Evolutionary conservation across 2,113 vertebrate genomes (phyloP).

Genomic region (Pygoscelis adeliae): DNA sequence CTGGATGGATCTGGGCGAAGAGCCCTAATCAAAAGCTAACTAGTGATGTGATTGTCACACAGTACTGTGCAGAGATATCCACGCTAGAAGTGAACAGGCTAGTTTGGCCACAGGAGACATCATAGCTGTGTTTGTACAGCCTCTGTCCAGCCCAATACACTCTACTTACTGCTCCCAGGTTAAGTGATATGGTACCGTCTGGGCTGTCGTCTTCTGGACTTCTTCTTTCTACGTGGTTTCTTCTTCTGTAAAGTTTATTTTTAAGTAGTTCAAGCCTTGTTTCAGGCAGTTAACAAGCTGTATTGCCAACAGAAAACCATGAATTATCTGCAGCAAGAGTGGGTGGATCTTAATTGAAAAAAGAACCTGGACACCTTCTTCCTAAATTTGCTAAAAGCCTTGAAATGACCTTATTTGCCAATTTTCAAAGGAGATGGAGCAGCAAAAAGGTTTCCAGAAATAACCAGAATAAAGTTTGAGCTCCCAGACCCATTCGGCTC

Average conservation of each 20-base stretch:
- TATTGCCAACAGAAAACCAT: neutral
- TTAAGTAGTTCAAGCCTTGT: neutral
- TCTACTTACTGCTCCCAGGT: neutral
- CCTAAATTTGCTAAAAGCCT: neutral
- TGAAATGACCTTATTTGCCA: neutral
- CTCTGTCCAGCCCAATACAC: neutral
- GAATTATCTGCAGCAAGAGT: neutral
- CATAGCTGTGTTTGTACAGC: neutral
- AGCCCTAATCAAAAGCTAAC: neutral
- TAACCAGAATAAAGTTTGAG: neutral
- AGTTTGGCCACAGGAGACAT: neutral
- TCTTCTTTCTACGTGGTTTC: neutral
- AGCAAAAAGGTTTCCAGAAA: neutral
- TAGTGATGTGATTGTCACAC: neutral
- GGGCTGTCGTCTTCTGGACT: neutral
- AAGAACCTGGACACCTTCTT: neutral
- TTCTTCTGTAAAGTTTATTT: neutral
- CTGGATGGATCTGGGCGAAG: neutral
- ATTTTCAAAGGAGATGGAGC: neutral
- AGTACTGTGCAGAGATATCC: neutral
- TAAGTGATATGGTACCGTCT: accelerated
- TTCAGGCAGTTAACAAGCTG: neutral
- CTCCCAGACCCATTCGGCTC: neutral
- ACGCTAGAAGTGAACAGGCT: neutral
- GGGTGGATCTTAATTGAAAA: neutral